Evolutionary conservation across 2,113 vertebrate species (phyloP).

Genomic region (Falco punctatus): DNA sequence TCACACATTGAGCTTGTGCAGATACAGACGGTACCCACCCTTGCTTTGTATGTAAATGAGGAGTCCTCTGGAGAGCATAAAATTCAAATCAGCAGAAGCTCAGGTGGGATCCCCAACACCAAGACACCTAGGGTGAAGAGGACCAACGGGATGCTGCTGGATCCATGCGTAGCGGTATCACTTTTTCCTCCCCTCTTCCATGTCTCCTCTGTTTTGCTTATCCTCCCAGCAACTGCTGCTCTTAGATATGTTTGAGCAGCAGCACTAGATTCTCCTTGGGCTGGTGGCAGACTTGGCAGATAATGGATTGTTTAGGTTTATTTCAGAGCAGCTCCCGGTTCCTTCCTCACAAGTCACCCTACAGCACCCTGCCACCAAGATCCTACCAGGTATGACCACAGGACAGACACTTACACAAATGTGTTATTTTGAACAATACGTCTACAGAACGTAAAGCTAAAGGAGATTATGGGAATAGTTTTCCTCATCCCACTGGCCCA

Average conservation of each 20-base stretch:
- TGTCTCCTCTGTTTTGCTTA: not conserved
- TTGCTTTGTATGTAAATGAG: too few species aligned
- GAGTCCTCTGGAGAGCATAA: too few species aligned
- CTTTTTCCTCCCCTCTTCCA: not conserved
- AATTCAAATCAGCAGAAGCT: too few species aligned
- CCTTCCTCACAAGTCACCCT: fast-evolving
- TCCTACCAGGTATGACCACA: not conserved
- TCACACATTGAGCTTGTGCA: too few species aligned
- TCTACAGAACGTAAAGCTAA: not conserved
- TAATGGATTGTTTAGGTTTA: not conserved
- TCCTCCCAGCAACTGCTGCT: not conserved
- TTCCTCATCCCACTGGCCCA: not conserved
- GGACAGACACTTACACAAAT: not conserved
- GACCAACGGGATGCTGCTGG: too few species aligned
- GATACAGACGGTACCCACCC: too few species aligned
- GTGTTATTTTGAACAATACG: not conserved
- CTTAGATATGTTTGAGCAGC: not conserved
- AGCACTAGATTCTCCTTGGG: not conserved
- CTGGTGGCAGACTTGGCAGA: not conserved
- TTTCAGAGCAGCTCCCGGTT: not conserved
- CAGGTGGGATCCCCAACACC: too few species aligned
- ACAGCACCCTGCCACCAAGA: not conserved
- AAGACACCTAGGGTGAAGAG: too few species aligned
- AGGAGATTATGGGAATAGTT: not conserved
- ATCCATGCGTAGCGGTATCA: too few species aligned